Base-by-base conservation (phyloP, 2,797 vertebrate species). In the Myiotriccus ornatus region DNA sequence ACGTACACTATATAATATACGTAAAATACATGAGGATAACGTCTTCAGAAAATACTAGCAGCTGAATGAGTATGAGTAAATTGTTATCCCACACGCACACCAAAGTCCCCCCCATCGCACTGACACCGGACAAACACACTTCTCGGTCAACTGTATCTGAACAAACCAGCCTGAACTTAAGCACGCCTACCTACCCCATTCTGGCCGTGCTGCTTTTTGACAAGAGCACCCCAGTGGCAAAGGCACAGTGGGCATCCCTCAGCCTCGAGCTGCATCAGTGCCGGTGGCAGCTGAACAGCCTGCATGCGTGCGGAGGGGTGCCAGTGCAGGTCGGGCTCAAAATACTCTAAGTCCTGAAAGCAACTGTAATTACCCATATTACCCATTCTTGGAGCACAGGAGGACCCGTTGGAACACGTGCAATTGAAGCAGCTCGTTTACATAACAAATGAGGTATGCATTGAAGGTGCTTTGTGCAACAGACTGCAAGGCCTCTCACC, bases 181-280 rank as follows among this genome's bases (percentile, higher is more conserved):
- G 46, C 18, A 50, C 28, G 37, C 39, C n/a, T 4, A 34, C 35
- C 25, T 39, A n/a, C 18, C 22, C 39, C 44, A 13, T 13, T 7
- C 20, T 18, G 11, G 57, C 46, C 17, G 5, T 0, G 10, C 32
- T 60, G 62, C 65, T 44, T 15, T 50, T 28, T 7, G 1, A 16
- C 2, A 6, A 15, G 32, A 52, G 32, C 5, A 5, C 23, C 14
- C 0, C 34, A 5, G 4, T 2, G 2, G 46, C 2, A 4, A 49
- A 8, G 39, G 57, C 1, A 0, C 2, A 0, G 37, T 4, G 32
- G 65, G 16, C 53, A 23, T 64, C 3, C 0, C 55, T 9, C 3
- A 0, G 65, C 14, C 35, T 16, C 23, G 39, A 47, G 49, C 17
- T 2, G 0, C 56, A 43, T 73, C 21, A 1, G 4, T 1, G 19